Base-by-base conservation (phyloP, 2,888 invertebrate species). In the Callyntrura sp. region DNA sequence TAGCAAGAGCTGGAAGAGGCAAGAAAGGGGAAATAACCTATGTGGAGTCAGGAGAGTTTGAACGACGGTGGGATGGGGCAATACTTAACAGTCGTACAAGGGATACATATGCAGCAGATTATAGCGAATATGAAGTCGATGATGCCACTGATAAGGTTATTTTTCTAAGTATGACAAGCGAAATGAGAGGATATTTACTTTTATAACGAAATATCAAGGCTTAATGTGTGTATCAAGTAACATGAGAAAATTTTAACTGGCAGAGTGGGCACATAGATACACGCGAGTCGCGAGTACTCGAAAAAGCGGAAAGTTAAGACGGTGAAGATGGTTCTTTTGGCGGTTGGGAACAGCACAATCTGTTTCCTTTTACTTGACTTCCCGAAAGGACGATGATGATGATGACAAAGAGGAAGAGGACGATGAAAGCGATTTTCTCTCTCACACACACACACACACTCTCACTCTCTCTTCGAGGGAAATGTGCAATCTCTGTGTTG, bases 281-380 rank as follows among this genome's bases (percentile, higher is more conserved):
- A n/a, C n/a, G n/a, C 0, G 1, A 48, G 73, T 23, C n/a, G 48
- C 20, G 23, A 20, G 25, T 70, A 48, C 20, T 25, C 4, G 73
- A 23, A 51, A 48, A 73, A 73, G 20, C 23, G 28, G 79, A 79
- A 79, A 79, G 79, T 57, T 79, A 35, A 57, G 51, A 51, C 20
- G 17, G n/a, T n/a, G n/a, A n/a, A 17, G 57, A 62, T 62, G 57
- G 23, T n/a, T n/a, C n/a, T n/a, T n/a, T n/a, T 51, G 55, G 57
- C 17, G 79, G 57, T 57, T 79, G 79, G 57, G 84, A 68, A 68
- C n/a, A 25, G 51, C 83, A 51, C 85, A 85, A 76, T 73, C 85
- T 85, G 79, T 79, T 79, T 79, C 79, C n/a, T 79, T 57, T 79
- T 55, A 79, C 79, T 79, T 79, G 79, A 79, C 73, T 73, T 73